Evolutionary conservation across 2,797 vertebrate species (phyloP), one percentile per base, ranked within the genome.

Genomic region (Microtus obscurus): DNA sequence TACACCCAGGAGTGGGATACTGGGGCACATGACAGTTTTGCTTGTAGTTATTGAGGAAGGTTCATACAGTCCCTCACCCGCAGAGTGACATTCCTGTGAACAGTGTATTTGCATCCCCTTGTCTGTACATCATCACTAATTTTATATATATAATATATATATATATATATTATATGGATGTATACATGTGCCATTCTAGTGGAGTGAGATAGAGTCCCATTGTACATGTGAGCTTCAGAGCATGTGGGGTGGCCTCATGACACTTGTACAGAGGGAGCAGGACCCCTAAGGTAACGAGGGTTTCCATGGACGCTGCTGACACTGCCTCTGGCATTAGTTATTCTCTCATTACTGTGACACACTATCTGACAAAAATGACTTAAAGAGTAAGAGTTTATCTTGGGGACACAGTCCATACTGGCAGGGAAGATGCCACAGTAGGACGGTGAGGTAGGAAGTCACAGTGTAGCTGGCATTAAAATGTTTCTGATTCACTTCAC

Each of bases 401-500:
- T 25, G 8, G 13, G 53, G 53, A 63, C 37, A 43, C 1, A 82
- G 37, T 11, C 63, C 25, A 43, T 31, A 29, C 31, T 31, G 37
- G 16, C 25, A 82, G 14, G 59, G 25, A 63, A 43, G 59, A 31
- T 4, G 43, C 27, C 37, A 12, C 80, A 45, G 59, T 16, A 43
- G 56, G 56, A 81, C 5, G 40, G 53, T 9, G 25, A 59, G 14
- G 5, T 81, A 61, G 79, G 53, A 40, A 51, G 37, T 29, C 79
- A 61, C 53, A 29, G 8, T 9, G 13, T 37, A 13, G 5, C n/a
- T 59, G 56, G 71, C 48, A 17, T 80, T n/a, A 69, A 83, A 69
- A 80, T 88, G 67, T 67, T 88, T 51, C 21, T 77, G 51, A 37
- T 73, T 93, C 61, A 59, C 92, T 92, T 96, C 31, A 81, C 88